Base-by-base conservation (phyloP, 2,888 invertebrate species). In the Saturnia pavonia region DNA sequence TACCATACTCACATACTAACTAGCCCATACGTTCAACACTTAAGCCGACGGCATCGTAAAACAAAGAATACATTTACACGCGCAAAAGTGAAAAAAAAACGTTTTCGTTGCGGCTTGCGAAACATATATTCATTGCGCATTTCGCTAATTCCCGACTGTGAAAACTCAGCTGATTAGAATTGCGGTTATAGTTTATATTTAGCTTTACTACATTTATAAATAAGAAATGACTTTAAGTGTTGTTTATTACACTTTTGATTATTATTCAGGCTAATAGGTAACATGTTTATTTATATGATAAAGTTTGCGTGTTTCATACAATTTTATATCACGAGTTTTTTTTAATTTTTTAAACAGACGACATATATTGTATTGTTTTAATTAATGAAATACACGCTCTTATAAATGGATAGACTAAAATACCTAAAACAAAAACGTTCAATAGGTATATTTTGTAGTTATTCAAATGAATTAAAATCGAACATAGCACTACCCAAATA, bases 11-110 rank as follows among this genome's bases (percentile, higher is more conserved):
- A 82, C 84, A 83, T 82, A 86, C 87, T 85, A 84, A 85, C 85
- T 83, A 84, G 82, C 79, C 77, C 80, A 82, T 74, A 69, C 74
- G 40, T 22, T 82, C 79, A 82, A 80, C 83, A 81, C 83, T 83
- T 83, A 85, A 82, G 85, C 85, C 85, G 88, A 78, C 86, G 84
- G 81, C 76, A 74, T 88, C 88, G 83, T 91, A 88, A 91, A 88
- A 78, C 75, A 80, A 79, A 76, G 82, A 82, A 85, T 83, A 85
- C 84, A 81, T 82, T 82, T 81, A 83, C 79, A 81, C 76, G 77
- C 76, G 77, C 80, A 78, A 82, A 82, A 79, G 77, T 78, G 79
- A 14, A 60, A 60, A 83, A 80, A 78, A 82, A 81, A 79, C 80
- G 76, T 76, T 80, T 81, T 80, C 74, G 79, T 77, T 78, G 80